These are phyloP conservation scores for Pseudomyrmex flavicornis DNA, from an alignment of 1,140 invertebrate genomes.

Conservation along the genomic window DNA sequence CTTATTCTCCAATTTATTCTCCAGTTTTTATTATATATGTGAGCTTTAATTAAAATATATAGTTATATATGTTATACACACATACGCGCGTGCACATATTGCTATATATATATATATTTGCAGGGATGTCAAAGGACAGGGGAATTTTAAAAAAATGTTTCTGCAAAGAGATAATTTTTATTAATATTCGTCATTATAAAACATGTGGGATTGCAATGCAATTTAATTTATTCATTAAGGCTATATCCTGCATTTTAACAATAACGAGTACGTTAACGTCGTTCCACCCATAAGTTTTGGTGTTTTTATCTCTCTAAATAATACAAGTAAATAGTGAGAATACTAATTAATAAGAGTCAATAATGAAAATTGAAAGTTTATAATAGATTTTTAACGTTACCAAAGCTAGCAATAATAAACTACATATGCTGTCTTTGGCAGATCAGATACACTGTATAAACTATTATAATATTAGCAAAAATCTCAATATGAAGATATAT, in stretches of 20 bases:
- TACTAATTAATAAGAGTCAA: background rate
- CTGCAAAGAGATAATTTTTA: conserved; percentile 40
- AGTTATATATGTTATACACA: too few relatives aligned
- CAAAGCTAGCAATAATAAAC: conserved; percentile 31
- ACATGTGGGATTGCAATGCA: conserved; percentile 37
- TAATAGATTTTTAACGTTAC: conserved; percentile 22
- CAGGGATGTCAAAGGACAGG: background rate
- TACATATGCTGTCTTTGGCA: conserved; percentile 6
- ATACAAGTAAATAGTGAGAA: background rate
- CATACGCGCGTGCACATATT: too few relatives aligned
- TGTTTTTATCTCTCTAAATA: conserved; percentile 7
- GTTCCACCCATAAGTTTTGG: conserved; percentile 41
- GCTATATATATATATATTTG: too few relatives aligned
- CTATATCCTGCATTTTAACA: conserved; percentile 41
- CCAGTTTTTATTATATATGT: background rate
- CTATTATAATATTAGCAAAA: conserved; percentile 5
- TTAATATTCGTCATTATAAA: conserved; percentile 52
- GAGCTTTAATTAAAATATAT: too few relatives aligned
- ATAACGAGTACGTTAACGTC: conserved; percentile 49
- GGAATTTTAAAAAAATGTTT: background rate
- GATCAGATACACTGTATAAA: background rate
- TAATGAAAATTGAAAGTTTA: conserved; percentile 17
- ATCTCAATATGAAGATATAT: conserved; percentile 16
- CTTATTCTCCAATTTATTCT: background rate
- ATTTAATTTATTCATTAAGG: conserved; percentile 50